Evolutionary conservation across 2,888 invertebrate genomes (phyloP).

Genomic region (Meta bourneti): DNA sequence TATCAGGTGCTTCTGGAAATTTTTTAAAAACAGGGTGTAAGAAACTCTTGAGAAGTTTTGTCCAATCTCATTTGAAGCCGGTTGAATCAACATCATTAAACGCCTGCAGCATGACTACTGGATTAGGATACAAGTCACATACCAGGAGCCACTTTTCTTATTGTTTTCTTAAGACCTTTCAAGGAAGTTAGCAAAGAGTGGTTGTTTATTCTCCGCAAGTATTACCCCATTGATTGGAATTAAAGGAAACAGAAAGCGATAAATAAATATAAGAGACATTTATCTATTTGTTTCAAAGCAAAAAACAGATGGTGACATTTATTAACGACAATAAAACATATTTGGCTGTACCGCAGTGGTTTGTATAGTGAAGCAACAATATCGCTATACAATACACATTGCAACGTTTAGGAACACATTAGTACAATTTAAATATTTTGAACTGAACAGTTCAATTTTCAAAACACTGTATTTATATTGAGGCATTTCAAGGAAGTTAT

Average conservation of each 20-base stretch:
- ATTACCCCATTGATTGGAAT: neutral
- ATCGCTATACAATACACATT: too few species aligned
- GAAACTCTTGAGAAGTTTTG: neutral
- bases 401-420: too few species aligned
- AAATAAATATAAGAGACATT: neutral
- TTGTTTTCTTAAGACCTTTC: slow-evolving; percentile 28
- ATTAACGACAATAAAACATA: neutral
- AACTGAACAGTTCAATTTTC: too few species aligned
- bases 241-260: neutral
- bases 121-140: slow-evolving; percentile 16
- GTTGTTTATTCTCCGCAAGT: neutral
- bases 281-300: neutral
- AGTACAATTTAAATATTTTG: too few species aligned
- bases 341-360: too few species aligned
- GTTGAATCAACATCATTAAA: slow-evolving; percentile 22
- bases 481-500: slow-evolving; percentile 7
- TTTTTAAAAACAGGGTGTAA: neutral
- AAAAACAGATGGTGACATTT: neutral
- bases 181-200: slow-evolving; percentile 8
- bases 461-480: neutral
- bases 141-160: slow-evolving; percentile 26
- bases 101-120: neutral
- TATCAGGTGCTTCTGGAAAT: neutral
- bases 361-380: too few species aligned
- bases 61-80: slow-evolving; percentile 2